Conservation (phyloP, 2,888 invertebrate species). For the Brachynemurus nebulosus region DNA sequence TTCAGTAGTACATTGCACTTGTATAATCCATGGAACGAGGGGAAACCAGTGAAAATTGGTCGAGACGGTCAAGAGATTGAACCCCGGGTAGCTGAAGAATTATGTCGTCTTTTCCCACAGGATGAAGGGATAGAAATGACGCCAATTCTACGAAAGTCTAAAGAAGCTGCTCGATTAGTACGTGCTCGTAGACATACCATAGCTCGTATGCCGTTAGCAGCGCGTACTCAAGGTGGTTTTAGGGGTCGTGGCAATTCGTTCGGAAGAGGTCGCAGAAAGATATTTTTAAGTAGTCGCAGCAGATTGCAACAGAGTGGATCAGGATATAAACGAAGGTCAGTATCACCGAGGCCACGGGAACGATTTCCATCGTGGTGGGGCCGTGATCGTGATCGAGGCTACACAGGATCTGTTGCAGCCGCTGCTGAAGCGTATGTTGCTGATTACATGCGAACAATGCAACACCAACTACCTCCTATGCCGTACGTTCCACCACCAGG, state of each 20-base stretch:
- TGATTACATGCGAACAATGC: slow-evolving; percentile 81
- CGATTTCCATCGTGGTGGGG: slow-evolving; percentile 47
- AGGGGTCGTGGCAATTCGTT: slow-evolving; percentile 38
- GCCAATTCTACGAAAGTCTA: slow-evolving; percentile 70
- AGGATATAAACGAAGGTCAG: slow-evolving; percentile 41
- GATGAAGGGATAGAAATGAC: slow-evolving; percentile 86
- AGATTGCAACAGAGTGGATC: slow-evolving; percentile 37
- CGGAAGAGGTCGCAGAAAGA: slow-evolving; percentile 43
- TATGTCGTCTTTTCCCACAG: slow-evolving; percentile 86
- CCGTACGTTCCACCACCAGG: slow-evolving; percentile 65
- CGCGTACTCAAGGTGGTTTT: slow-evolving; percentile 36
- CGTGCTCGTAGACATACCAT: slow-evolving; percentile 31
- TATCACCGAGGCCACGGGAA: slow-evolving; percentile 44
- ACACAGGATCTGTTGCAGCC: slow-evolving; percentile 42
- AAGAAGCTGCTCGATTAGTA: slow-evolving; percentile 61
- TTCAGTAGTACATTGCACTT: slow-evolving; percentile 86
- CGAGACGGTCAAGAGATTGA: slow-evolving; percentile 97
- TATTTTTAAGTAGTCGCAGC: slow-evolving; percentile 49
- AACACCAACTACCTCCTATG: slow-evolving; percentile 70
- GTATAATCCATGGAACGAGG: slow-evolving; percentile 96
- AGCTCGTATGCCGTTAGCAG: slow-evolving; percentile 32
- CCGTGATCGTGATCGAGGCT: slow-evolving; percentile 34
- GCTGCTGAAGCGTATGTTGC: slow-evolving; percentile 78
- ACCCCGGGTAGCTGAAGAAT: slow-evolving; percentile 84
- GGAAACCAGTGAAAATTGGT: slow-evolving; percentile 98